phyloP scores from a whole-genome alignment of 2,113 vertebrate species.

The Cyprinodon brontotheroides region DNA sequence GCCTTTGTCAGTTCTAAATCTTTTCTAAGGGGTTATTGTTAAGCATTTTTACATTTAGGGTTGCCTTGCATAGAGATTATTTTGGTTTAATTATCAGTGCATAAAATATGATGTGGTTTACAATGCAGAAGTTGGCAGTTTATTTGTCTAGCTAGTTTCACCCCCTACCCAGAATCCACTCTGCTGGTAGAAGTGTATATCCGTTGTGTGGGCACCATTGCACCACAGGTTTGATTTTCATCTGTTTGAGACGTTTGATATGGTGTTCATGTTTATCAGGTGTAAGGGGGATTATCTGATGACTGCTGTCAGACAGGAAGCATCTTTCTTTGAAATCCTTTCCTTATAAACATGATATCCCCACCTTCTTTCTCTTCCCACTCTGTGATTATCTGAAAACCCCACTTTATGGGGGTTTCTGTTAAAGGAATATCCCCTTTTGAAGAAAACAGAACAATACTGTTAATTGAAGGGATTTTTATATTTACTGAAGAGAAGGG shows the following conservation, averaged over 20 bases:
- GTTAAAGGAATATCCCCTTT: no score
- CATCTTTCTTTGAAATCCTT: not conserved
- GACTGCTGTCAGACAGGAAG: not conserved
- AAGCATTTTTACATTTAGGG: not conserved
- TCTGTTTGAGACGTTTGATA: no score
- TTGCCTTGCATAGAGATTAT: not conserved
- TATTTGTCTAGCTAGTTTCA: not conserved
- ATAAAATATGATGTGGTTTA: not conserved
- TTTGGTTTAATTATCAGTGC: not conserved
- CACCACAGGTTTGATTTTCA: not conserved
- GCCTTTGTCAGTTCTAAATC: not conserved
- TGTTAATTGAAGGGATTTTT: no score
- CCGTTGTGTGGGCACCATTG: conserved; percentile 27
- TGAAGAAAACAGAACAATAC: no score
- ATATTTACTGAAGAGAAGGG: no score
- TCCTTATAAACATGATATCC: not conserved
- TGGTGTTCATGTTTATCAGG: no score
- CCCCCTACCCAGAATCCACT: conserved; percentile 49
- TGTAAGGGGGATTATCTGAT: not conserved
- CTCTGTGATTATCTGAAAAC: no score
- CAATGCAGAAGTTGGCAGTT: not conserved
- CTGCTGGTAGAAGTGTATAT: conserved; percentile 36
- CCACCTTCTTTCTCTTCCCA: not conserved
- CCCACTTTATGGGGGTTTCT: no score
- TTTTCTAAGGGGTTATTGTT: not conserved